A percentile compares a stretch with the other conserved stretches of the same genome.
phyloP scores from a whole-genome alignment of 2,888 invertebrate species.

The Drosophila borealis region DNA sequence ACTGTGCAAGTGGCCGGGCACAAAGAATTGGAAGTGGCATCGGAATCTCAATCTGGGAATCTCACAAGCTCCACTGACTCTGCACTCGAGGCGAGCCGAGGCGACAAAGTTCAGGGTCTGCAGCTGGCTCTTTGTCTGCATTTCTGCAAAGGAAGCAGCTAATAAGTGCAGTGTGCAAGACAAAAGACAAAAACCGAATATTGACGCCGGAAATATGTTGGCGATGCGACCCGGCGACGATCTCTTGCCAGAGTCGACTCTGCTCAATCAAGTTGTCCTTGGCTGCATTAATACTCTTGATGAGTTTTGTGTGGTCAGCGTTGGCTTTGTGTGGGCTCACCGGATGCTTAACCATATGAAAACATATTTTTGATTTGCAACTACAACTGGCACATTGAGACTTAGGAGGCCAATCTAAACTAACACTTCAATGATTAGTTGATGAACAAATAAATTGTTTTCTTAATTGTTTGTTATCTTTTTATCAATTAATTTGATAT shows the following conservation, averaged over 20 bases:
- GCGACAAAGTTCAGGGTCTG: conserved; percentile 74
- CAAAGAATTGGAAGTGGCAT: conserved; percentile 52
- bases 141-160: conserved; percentile 62
- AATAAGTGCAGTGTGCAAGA: conserved; percentile 66
- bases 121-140: conserved; percentile 56
- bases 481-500: too few species aligned
- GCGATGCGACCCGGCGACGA: conserved; percentile 43
- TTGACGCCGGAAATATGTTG: conserved; percentile 69
- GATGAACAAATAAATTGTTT: too few species aligned
- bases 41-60: conserved; percentile 25
- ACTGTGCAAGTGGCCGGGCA: conserved; percentile 40
- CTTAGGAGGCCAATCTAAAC: not conserved
- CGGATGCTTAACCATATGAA: conserved; percentile 29
- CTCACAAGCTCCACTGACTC: conserved; percentile 37
- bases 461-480: too few species aligned
- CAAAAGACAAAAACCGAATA: conserved; percentile 44
- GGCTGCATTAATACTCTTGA: conserved; percentile 28
- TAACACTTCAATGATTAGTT: not conserved
- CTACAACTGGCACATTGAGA: not conserved
- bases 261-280: conserved; percentile 62
- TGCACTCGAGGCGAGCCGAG: conserved; percentile 25
- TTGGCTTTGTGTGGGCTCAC: conserved; percentile 38
- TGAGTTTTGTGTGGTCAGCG: conserved; percentile 48
- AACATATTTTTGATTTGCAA: conserved; percentile 1
- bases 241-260: conserved; percentile 17